phyloP scores from a whole-genome alignment of 2,797 vertebrate genomes.

The Crocodylus rhombifer region DNA sequence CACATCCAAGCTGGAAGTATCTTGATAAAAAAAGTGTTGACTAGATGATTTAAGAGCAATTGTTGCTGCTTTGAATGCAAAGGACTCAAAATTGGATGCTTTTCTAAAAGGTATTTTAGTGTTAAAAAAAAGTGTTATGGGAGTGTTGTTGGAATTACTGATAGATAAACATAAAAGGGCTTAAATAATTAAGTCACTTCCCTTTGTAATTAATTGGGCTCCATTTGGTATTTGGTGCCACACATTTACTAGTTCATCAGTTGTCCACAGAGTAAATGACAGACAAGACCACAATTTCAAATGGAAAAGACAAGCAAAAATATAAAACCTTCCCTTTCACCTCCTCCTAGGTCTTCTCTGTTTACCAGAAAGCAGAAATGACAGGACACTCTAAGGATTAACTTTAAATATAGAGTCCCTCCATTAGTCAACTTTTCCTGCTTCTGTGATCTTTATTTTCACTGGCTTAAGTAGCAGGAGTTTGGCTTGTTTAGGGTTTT shows the following conservation, averaged over 20 bases:
- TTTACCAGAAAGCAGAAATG: neutral
- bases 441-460: neutral
- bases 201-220: neutral
- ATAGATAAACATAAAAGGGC: neutral
- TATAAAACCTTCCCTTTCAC: neutral
- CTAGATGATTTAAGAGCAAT: neutral
- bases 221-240: neutral
- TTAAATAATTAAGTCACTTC: neutral
- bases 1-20: neutral
- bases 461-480: neutral
- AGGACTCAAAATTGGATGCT: too few relatives aligned
- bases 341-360: neutral
- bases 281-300: neutral
- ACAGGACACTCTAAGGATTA: neutral
- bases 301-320: neutral
- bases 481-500: neutral
- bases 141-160: neutral
- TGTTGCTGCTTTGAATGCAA: too few relatives aligned
- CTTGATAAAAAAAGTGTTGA: neutral
- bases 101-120: too few relatives aligned
- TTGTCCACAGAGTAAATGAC: fast-evolving
- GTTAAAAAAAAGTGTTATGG: neutral
- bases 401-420: neutral
- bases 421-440: neutral
- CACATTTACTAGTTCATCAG: neutral